Conservation (phyloP, 2,888 invertebrate genomes). For the Euproctis similis region DNA sequence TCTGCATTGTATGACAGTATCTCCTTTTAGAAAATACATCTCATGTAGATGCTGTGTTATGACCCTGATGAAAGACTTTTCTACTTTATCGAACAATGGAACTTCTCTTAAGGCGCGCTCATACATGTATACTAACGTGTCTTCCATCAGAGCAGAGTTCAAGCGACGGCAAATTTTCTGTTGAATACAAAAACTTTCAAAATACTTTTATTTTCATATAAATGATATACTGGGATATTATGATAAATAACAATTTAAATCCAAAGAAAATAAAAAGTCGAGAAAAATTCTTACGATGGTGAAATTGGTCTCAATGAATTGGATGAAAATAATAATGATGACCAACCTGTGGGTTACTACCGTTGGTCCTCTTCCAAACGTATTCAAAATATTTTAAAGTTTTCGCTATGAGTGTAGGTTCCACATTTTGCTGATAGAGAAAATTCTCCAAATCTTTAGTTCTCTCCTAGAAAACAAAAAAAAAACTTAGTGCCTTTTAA, state of each 20-base stretch:
- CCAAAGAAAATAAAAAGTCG: too few species aligned
- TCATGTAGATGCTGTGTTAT: conserved; percentile 69
- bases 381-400: conserved; percentile 70
- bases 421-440: conserved; percentile 62
- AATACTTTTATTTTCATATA: too few species aligned
- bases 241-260: too few species aligned
- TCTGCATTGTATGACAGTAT: conserved; percentile 62
- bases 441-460: conserved; percentile 61
- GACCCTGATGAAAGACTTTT: conserved; percentile 70
- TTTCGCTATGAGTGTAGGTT: conserved; percentile 51
- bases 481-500: too few species aligned
- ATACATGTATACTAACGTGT: conserved; percentile 70
- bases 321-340: too few species aligned
- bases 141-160: conserved; percentile 71
- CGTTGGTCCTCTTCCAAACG: conserved; percentile 70
- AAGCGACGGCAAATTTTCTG: conserved; percentile 65
- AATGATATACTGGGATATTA: too few species aligned
- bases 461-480: conserved; percentile 50
- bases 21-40: conserved; percentile 67
- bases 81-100: conserved; percentile 70
- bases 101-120: conserved; percentile 68
- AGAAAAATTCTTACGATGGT: too few species aligned
- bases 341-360: conserved; percentile 63
- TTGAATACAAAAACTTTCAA: too few species aligned
- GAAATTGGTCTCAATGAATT: too few species aligned